Conservation (phyloP, 1,140 invertebrate species). For the Euura lappo region DNA sequence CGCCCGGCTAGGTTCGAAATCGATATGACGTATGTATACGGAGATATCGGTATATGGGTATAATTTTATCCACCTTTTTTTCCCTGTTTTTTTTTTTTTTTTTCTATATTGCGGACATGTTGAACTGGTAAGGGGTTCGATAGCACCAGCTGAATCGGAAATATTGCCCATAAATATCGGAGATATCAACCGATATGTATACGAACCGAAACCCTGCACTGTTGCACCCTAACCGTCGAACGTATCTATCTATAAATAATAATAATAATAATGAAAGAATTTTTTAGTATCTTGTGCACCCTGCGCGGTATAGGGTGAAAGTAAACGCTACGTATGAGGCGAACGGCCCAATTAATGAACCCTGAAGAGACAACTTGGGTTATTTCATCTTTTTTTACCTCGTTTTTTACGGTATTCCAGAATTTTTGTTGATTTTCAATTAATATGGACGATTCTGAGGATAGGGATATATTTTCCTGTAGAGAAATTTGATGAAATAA, state of each 20-base stretch:
- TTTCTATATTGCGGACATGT: slow-evolving; percentile 55
- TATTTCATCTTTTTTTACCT: not conserved
- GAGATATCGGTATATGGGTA: slow-evolving; percentile 54
- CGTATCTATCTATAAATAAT: not conserved
- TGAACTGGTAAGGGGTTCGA: slow-evolving; percentile 59
- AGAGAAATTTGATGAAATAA: not conserved
- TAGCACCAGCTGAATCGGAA: slow-evolving; percentile 59
- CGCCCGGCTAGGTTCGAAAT: slow-evolving; percentile 11
- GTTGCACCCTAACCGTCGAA: no score
- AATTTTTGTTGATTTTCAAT: not conserved
- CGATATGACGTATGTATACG: slow-evolving; percentile 27
- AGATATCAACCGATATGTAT: slow-evolving; percentile 45
- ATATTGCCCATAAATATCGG: slow-evolving; percentile 62
- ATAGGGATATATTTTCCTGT: no score
- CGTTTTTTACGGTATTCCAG: not conserved
- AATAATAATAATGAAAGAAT: not conserved
- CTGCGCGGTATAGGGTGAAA: not conserved
- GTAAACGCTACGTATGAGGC: not conserved
- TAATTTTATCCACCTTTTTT: slow-evolving; percentile 60
- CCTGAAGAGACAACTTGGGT: no score
- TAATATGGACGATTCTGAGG: no score
- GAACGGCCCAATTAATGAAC: no score
- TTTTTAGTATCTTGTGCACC: not conserved
- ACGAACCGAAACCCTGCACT: no score
- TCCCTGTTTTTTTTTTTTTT: no score